phyloP scores from a whole-genome alignment of 2,797 vertebrate species.

The Artibeus lituratus region DNA sequence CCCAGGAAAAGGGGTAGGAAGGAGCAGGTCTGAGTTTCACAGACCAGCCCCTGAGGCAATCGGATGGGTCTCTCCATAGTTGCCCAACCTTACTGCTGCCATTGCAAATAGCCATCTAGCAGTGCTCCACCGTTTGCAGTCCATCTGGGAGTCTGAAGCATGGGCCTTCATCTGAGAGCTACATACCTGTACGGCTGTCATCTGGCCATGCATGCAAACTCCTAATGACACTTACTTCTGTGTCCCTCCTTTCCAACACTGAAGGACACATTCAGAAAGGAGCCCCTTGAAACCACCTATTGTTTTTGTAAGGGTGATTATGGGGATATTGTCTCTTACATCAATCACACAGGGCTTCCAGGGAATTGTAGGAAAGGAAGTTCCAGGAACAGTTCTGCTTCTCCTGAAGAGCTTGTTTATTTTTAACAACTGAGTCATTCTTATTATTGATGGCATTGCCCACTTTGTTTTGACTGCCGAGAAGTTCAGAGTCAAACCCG shows the following conservation, averaged over 20 bases:
- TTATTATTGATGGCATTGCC: not conserved
- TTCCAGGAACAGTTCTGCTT: not conserved
- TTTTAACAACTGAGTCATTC: not conserved
- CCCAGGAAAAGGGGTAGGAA: not conserved
- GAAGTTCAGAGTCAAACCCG: not conserved
- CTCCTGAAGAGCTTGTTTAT: not conserved
- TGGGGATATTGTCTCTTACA: not conserved
- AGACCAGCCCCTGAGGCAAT: not conserved
- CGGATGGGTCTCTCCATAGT: not conserved
- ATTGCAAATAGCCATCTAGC: not conserved
- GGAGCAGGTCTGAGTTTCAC: not conserved
- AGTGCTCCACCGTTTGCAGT: not conserved
- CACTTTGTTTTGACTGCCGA: not conserved
- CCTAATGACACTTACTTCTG: not conserved
- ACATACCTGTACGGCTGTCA: not conserved
- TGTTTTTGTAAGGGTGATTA: not conserved
- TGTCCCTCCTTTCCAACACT: not conserved
- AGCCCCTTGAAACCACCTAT: not conserved
- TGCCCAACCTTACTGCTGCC: not conserved
- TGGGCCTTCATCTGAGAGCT: not conserved
- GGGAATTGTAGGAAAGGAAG: not conserved
- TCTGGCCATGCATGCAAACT: not conserved
- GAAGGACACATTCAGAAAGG: not conserved
- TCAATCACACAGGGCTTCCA: not conserved
- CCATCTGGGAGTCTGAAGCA: not conserved